Evolutionary conservation across 2,888 invertebrate genomes (phyloP), one percentile per base, ranked within the genome.

Genomic region (Liopterus haemorrhoidalis): DNA sequence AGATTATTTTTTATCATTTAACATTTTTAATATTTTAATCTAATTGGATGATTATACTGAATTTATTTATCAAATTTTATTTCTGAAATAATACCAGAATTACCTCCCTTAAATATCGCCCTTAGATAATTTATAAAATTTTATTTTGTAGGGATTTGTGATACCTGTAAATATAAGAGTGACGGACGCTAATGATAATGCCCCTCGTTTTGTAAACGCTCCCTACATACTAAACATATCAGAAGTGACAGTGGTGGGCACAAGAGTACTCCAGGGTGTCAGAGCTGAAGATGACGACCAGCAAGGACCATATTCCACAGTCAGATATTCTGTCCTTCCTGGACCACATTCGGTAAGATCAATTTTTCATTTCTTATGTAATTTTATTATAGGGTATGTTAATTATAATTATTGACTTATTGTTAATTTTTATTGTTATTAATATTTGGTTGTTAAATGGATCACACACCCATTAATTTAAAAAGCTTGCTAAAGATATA

Each of bases 131-230:
- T 47, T 49, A 30, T 37, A 33, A 16, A 18, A 5, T 38, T 32
- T 48, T 38, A 33, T 51, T 51, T 63, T 60, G 6, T 69, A 82
- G 76, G 84, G 81, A 51, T 85, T 86, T 63, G 77, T 82, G 44
- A 85, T 88, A 60, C 88, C 88, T 1, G 82, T 88, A 22, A 85
- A 83, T 54, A 82, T 88, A 39, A 77, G 90, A 55, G 91, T 92
- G 46, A 89, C 87, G 54, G 92, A 93, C 68, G 88, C 87, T 49
- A 92, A 92, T 66, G 92, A 92, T 70, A 91, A 92, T 69, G 84
- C 88, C 5, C 91, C 91, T 0, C 74, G 75, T 59, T 91, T 91
- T 74, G 71, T 78, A 48, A 86, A 85, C 53, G 84, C 85, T 1
- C 89, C 90, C 1, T 91, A 87, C 67, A 75, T 80, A 35, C 74